Evolutionary conservation across 2,113 vertebrate species (phyloP), one percentile per base, ranked within the genome.

Genomic region (Australoheros scitulus): DNA sequence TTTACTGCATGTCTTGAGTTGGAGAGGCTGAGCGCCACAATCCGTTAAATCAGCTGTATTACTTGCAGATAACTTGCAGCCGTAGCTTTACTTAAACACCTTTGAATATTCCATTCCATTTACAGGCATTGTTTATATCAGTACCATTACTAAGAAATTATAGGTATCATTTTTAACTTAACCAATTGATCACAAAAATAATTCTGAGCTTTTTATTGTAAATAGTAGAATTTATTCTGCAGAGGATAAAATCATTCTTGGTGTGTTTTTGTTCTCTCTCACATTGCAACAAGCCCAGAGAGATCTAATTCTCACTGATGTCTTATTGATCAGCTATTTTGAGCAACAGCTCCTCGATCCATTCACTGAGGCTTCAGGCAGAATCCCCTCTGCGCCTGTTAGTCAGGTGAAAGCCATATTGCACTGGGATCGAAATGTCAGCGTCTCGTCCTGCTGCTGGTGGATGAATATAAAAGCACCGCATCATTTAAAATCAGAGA

Each of bases 381-480:
- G 81, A 74, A 79, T 82, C 82, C 81, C 72, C 78, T 83, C 78
- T 20, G 43, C 4, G 52, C 65, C 63, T 72, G 70, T 91, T 87
- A 77, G 76, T 80, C 50, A 89, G 80, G 84, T 70, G 83, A 89
- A 86, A 76, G 82, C 81, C 77, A 34, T 50, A 76, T 78, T 14
- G 26, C 29, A 3, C 18, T 1, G 38, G 7, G 58, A 83, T 90
- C 74, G 63, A 89, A 86, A 76, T 4, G 22, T 84, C 83, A 80
- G 88, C 58, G 61, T 52, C 50, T 77, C 29, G 2, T 55, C 41
- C 47, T 24, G 29, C n/a, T 24, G 17, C 7, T 52, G 34, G 58
- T 52, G 34, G 58, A 81, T 60, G 22, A 50, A 83, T 32, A 20
- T 65, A 52, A 57, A 70, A 9, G 34, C 15, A 38, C 52, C 20